phyloP scores from a whole-genome alignment of 2,888 invertebrate species.

The Chrysolina americana region DNA sequence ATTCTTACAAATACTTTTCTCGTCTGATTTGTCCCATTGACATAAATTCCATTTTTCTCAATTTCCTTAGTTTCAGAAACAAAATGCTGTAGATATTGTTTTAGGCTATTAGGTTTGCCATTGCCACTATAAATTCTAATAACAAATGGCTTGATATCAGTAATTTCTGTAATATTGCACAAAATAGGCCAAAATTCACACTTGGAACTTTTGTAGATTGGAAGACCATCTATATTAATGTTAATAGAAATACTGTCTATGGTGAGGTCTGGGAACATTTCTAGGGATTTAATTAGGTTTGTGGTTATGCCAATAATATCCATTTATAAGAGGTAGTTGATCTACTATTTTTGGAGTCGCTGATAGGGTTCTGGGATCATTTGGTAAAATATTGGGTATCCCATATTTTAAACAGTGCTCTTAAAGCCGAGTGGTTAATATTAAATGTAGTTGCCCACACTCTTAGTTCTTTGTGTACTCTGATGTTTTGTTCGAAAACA shows the following conservation, averaged over 20 bases:
- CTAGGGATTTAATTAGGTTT: not conserved
- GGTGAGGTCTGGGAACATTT: not conserved
- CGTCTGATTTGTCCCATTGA: constrained; percentile 1
- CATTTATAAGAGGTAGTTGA: not conserved
- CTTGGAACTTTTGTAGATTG: too few relatives aligned
- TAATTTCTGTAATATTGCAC: too few relatives aligned
- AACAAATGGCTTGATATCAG: too few relatives aligned
- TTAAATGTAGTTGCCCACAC: not conserved
- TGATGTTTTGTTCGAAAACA: too few relatives aligned
- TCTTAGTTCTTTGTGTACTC: not conserved
- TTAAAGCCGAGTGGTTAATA: constrained; percentile 1
- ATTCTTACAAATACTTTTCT: not conserved
- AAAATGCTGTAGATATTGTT: not conserved
- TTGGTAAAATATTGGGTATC: not conserved
- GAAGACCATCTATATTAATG: too few relatives aligned
- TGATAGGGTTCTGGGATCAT: too few relatives aligned
- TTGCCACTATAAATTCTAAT: not conserved
- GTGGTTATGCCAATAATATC: not conserved
- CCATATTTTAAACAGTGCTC: not conserved
- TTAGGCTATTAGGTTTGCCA: not conserved
- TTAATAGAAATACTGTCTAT: constrained; percentile 1
- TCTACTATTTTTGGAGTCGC: not conserved
- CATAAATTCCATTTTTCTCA: not conserved
- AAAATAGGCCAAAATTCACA: too few relatives aligned
- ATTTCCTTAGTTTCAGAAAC: not conserved